Base-by-base conservation (phyloP, 2,888 invertebrate genomes). In the Prenolepis imparis region DNA sequence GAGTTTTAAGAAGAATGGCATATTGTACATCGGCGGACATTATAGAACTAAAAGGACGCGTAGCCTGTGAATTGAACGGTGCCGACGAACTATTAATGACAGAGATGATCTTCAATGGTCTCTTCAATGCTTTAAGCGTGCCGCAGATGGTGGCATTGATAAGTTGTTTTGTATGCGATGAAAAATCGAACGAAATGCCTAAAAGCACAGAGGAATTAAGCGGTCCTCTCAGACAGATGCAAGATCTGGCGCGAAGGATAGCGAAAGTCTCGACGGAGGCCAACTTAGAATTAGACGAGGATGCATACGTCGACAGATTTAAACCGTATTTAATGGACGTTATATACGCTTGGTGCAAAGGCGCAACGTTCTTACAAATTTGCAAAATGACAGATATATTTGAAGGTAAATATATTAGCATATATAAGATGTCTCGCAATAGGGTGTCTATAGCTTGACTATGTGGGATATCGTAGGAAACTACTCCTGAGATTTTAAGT, bases 31-130 rank as follows among this genome's bases (percentile, higher is more conserved):
- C 97, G 6, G 96, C 98, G 1, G 99, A 99, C 95, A 99, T 99
- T 21, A 99, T 99, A 88, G 98, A 99, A 94, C 95, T 98, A 78
- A 99, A 99, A 95, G 99, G 99, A 8, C 96, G 99, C 68, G 99
- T 99, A 1, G 99, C 99, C n/a, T 99, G 99, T 95, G 99, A 99
- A 95, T 96, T 99, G 55, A 98, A 98, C 95, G 97, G 98, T 80
- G 98, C 98, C 0, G 99, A 99, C 95, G 99, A 99, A 95, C 95
- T 99, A 24, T 95, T 99, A 6, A 96, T 99, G 92, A 99, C 99
- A 0, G 99, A 99, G 96, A 96, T 99, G 97, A 97, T 99, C 82
- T 99, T 99, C 95, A 99, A 99, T 95, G 99, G 99, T 57, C 97
- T 98, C 32, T 99, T 99, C 95, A 99, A 98, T 94, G 95, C 97